A percentile compares a stretch with the other conserved stretches of the same genome.
Conservation (phyloP, 2,113 vertebrate species). For the Hypanus sabinus region DNA sequence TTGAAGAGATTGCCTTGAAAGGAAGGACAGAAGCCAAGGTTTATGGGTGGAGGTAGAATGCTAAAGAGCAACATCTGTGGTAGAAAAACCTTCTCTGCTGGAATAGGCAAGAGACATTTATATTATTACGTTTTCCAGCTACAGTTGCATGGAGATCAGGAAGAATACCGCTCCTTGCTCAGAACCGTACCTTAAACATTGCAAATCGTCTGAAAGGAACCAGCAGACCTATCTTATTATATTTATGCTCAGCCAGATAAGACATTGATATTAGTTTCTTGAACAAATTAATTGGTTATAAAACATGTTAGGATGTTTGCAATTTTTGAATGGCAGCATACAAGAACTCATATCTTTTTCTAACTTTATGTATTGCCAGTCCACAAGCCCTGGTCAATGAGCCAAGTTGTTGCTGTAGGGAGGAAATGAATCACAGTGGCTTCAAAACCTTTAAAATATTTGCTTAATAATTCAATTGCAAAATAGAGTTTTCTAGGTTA, state of each 20-base stretch:
- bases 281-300: not conserved
- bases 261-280: not conserved
- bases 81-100: not conserved
- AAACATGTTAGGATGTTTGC: not conserved
- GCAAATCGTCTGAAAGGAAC: not conserved
- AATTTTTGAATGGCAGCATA: no score
- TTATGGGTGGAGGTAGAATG: not conserved
- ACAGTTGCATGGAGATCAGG: not conserved
- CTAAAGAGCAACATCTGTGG: not conserved
- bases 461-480: no score
- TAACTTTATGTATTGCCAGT: not conserved
- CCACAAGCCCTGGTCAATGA: not conserved
- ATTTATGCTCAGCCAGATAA: not conserved
- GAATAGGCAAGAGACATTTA: not conserved
- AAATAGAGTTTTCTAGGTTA: no score
- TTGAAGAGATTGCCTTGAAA: no score
- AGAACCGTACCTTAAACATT: not conserved
- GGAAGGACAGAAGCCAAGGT: no score
- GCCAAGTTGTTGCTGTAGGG: not conserved
- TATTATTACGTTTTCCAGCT: not conserved
- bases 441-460: not conserved
- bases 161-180: not conserved
- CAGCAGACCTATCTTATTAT: not conserved
- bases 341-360: not conserved
- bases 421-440: not conserved